A percentile compares a stretch with the other conserved stretches of the same genome.
These are phyloP conservation scores for Myathropa florea DNA, from an alignment of 2,888 invertebrate species.

Conservation along the genomic window DNA sequence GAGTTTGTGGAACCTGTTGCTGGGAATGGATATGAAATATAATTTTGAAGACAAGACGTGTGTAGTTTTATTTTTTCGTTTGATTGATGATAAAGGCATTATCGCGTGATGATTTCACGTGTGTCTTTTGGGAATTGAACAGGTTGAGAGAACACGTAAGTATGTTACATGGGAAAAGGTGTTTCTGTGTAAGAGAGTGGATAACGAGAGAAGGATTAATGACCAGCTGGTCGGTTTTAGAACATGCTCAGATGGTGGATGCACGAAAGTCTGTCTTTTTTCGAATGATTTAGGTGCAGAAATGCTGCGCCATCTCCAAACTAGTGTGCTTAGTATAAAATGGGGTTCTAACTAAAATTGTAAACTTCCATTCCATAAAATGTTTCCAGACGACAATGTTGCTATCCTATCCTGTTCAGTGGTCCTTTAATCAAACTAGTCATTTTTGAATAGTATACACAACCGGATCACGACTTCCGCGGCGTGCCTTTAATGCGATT, in stretches of 20 bases:
- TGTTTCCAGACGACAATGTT: no score
- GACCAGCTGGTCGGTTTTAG: neutral
- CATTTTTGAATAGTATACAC: no score
- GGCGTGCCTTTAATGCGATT: no score
- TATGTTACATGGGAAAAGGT: neutral
- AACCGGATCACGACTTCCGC: no score
- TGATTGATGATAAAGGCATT: conserved; percentile 1
- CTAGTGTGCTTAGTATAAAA: no score
- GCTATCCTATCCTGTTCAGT: no score
- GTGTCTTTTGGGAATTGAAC: neutral
- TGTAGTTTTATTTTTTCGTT: conserved; percentile 1
- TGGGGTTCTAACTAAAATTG: no score
- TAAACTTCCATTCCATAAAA: no score
- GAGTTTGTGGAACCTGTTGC: neutral
- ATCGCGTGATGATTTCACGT: conserved; percentile 21
- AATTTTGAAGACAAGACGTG: neutral
- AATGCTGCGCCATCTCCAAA: no score
- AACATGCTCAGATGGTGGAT: neutral
- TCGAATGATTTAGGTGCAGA: no score
- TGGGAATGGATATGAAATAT: neutral
- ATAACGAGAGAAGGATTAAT: neutral
- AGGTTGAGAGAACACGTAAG: neutral
- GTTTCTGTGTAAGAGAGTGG: neutral
- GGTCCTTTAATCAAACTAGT: no score
- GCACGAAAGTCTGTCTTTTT: neutral